A percentile compares a stretch with the other conserved stretches of the same genome.
Conservation (phyloP, 2,797 vertebrate species). For the Gallirallus australis region DNA sequence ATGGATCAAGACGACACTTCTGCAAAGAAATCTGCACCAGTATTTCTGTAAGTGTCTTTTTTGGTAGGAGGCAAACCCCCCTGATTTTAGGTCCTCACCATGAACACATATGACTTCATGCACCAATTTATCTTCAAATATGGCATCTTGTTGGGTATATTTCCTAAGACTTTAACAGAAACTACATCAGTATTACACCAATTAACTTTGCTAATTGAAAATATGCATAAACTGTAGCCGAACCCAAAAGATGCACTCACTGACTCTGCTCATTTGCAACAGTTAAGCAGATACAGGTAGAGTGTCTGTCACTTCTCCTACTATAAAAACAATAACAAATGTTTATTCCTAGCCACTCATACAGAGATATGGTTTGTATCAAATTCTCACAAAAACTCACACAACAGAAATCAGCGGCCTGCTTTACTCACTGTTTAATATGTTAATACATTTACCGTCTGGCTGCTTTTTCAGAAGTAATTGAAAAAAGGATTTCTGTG, state of each 20-base stretch:
- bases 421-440: slow-evolving; percentile 60
- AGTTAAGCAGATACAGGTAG: background rate
- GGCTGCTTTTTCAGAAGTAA: slow-evolving; percentile 66
- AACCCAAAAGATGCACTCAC: background rate
- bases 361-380: background rate
- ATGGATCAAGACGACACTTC: slow-evolving; percentile 38
- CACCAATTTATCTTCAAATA: slow-evolving; percentile 28
- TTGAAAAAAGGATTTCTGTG: slow-evolving; percentile 75
- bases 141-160: background rate
- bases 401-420: background rate
- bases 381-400: background rate
- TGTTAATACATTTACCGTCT: slow-evolving; percentile 56
- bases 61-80: background rate
- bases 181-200: background rate
- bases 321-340: background rate
- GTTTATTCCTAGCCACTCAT: background rate
- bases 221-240: background rate
- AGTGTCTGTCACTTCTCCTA: background rate
- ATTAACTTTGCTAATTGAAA: slow-evolving; percentile 37
- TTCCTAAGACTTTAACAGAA: background rate
- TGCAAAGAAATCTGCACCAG: slow-evolving; percentile 18
- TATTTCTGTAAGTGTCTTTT: background rate
- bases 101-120: background rate
- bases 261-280: background rate
- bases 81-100: slow-evolving; percentile 10